Percentiles rank a stretch among this genome's conserved stretches.
Conservation (phyloP, 2,888 invertebrate genomes). For the Drosophila anomalipes region DNA sequence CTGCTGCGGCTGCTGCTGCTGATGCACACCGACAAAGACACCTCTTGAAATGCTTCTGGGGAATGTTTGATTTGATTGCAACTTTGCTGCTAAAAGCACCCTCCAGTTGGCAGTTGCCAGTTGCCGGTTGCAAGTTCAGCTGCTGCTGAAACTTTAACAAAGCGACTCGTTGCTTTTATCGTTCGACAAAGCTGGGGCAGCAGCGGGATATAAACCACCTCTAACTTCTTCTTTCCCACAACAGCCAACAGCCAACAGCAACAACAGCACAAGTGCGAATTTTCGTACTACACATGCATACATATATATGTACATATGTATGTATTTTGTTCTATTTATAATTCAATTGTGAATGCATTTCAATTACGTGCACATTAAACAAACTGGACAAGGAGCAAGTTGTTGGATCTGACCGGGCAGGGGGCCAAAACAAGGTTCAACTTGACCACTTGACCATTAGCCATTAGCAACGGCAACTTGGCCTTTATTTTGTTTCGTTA, state of each 20-base stretch:
- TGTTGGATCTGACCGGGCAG: constrained; percentile 28
- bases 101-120: constrained; percentile 45
- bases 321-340: constrained; percentile 79
- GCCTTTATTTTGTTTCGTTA: constrained; percentile 11
- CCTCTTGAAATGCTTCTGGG: constrained; percentile 68
- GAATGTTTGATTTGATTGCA: constrained; percentile 78
- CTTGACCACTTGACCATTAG: constrained; percentile 76
- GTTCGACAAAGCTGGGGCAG: constrained; percentile 23
- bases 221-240: not conserved
- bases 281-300: constrained; percentile 29
- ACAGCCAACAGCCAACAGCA: not conserved
- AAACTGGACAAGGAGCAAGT: constrained; percentile 67
- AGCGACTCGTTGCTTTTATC: constrained; percentile 64
- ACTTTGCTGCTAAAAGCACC: constrained; percentile 54
- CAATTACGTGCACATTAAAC: constrained; percentile 81
- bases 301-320: constrained; percentile 23
- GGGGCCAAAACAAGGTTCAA: constrained; percentile 44
- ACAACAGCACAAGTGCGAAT: constrained; percentile 53
- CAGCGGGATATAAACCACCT: not conserved
- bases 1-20: not conserved
- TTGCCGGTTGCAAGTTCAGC: constrained; percentile 60
- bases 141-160: constrained; percentile 71
- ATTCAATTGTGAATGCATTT: constrained; percentile 82
- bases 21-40: constrained; percentile 51
- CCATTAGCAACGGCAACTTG: constrained; percentile 50